Percentiles rank a stretch among this genome's conserved stretches.
These are phyloP conservation scores for Seladonia tumulorum DNA, from an alignment of 2,888 invertebrate genomes.

Conservation along the genomic window DNA sequence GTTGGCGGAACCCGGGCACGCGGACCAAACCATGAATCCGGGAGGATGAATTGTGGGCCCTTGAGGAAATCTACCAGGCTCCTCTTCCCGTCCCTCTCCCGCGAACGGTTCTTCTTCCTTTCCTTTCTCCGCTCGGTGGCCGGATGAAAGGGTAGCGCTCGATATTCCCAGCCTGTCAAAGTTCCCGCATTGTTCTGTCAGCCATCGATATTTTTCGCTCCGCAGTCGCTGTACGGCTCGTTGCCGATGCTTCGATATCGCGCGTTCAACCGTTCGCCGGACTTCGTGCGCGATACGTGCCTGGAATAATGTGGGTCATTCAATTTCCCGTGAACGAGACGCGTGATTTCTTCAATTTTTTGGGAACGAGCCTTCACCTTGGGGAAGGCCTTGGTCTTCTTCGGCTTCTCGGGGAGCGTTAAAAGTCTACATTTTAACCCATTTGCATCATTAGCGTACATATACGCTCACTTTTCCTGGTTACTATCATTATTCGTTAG, in stretches of 20 bases:
- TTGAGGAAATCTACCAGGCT: slow-evolving; percentile 47
- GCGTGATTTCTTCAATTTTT: slow-evolving; percentile 7
- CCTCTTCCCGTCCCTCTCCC: slow-evolving; percentile 28
- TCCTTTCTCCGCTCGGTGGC: background rate
- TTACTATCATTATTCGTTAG: no score
- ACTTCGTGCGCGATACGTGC: slow-evolving; percentile 25
- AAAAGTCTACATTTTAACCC: background rate
- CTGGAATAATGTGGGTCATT: slow-evolving; percentile 49
- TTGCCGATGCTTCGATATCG: slow-evolving; percentile 32
- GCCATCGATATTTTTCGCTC: slow-evolving; percentile 40
- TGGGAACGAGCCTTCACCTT: no score
- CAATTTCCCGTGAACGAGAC: slow-evolving; percentile 2
- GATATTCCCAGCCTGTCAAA: slow-evolving; percentile 49
- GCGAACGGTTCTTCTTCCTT: slow-evolving; percentile 14
- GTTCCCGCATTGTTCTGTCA: slow-evolving; percentile 64
- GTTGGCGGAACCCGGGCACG: slow-evolving; percentile 38
- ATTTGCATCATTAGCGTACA: no score
- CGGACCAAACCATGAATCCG: slow-evolving; percentile 31
- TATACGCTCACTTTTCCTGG: no score
- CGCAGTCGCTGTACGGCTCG: background rate
- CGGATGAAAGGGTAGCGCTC: slow-evolving; percentile 35
- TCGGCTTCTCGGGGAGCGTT: background rate
- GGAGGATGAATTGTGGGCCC: slow-evolving; percentile 60
- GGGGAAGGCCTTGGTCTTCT: no score
- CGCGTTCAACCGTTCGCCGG: slow-evolving; percentile 45